phyloP scores from a whole-genome alignment of 2,888 invertebrate species.

The Kryphioiulus occultus region DNA sequence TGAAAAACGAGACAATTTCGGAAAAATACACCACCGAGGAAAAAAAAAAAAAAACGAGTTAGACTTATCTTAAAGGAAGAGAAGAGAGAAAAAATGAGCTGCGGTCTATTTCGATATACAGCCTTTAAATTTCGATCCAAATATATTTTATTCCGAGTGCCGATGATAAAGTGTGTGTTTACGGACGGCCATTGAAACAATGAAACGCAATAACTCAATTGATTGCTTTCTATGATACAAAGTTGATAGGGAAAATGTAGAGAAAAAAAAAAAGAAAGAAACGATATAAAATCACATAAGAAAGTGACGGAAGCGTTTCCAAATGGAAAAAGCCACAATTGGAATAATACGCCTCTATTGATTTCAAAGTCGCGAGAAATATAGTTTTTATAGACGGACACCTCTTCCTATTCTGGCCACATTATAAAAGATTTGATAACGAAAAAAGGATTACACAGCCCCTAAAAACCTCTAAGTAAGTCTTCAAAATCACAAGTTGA shows the following conservation, averaged over 20 bases:
- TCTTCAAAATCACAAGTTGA: too few relatives aligned
- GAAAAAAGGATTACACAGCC: neutral
- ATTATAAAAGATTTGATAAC: slow-evolving; percentile 1
- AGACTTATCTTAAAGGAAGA: neutral
- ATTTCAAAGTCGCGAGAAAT: neutral
- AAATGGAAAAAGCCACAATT: neutral
- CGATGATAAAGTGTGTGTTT: slow-evolving; percentile 25
- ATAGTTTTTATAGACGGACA: neutral
- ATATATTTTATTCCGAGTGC: slow-evolving; percentile 11
- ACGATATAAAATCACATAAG: neutral
- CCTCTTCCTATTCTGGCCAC: neutral
- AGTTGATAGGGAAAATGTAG: neutral
- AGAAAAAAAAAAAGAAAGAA: neutral
- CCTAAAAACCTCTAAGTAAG: too few relatives aligned
- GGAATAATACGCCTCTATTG: neutral
- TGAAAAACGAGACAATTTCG: slow-evolving; percentile 12
- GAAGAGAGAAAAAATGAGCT: neutral
- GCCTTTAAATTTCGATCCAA: slow-evolving; percentile 4
- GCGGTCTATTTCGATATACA: slow-evolving; percentile 13
- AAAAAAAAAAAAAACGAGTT: neutral
- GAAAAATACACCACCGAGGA: neutral
- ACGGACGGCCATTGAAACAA: slow-evolving; percentile 31
- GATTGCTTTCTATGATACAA: slow-evolving; percentile 11
- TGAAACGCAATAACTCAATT: slow-evolving; percentile 35
- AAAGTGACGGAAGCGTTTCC: neutral